phyloP scores from a whole-genome alignment of 2,888 invertebrate genomes.

The Fissipunctia ypsillon region DNA sequence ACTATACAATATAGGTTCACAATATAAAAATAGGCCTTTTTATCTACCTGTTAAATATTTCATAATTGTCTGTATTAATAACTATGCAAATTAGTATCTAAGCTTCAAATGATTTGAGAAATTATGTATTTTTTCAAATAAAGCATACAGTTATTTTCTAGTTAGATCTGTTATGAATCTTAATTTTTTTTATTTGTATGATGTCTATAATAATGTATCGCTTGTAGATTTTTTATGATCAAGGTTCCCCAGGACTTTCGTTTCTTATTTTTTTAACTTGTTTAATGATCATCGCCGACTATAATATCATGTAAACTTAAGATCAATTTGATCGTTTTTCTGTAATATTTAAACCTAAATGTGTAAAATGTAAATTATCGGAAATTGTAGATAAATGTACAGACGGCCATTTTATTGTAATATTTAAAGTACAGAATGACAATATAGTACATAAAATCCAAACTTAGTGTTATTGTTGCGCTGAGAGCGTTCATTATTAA shows the following conservation, averaged over 20 bases:
- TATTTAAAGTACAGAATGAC: conserved; percentile 65
- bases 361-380: conserved; percentile 37
- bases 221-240: conserved; percentile 15
- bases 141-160: conserved; percentile 16
- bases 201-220: conserved; percentile 5
- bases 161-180: conserved; percentile 4
- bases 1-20: conserved; percentile 39
- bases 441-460: conserved; percentile 67
- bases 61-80: conserved; percentile 38
- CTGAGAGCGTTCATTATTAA: conserved; percentile 58
- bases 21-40: conserved; percentile 40
- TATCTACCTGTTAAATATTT: conserved; percentile 46
- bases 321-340: conserved; percentile 19
- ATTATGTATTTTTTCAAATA: conserved; percentile 26
- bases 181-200: conserved; percentile 27
- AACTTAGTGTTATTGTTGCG: conserved; percentile 51
- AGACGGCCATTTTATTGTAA: conserved; percentile 56
- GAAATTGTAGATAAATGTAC: conserved; percentile 56
- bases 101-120: conserved; percentile 45
- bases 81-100: conserved; percentile 39
- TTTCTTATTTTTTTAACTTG: not conserved
- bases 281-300: conserved; percentile 19
- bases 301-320: conserved; percentile 29
- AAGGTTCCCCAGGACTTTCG: not conserved
- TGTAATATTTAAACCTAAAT: conserved; percentile 25